A percentile compares a stretch with the other conserved stretches of the same genome.
Evolutionary conservation across 2,113 vertebrate genomes (phyloP).

Genomic region (Dipodomys stephensi): DNA sequence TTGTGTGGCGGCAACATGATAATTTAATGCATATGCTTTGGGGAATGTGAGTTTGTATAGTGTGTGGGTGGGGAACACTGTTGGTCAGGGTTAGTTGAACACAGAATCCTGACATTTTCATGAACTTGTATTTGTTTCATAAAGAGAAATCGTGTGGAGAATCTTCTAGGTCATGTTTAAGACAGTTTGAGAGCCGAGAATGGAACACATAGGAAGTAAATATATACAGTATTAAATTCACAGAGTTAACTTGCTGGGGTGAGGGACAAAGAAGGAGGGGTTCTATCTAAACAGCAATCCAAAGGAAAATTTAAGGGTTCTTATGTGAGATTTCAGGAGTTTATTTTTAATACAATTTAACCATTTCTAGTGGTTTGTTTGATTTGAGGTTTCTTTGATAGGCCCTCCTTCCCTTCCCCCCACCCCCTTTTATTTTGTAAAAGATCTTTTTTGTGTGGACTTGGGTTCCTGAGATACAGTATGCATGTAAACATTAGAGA

Average conservation of each 20-base stretch:
- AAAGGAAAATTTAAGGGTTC: constrained; percentile 59
- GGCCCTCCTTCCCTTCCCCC: constrained; percentile 24
- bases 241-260: background rate
- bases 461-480: constrained; percentile 70
- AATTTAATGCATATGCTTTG: constrained; percentile 79
- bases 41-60: constrained; percentile 68
- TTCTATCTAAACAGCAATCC: constrained; percentile 23
- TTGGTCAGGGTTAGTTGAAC: constrained; percentile 65
- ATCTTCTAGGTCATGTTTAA: constrained; percentile 66
- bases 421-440: background rate
- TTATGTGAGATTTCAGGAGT: constrained; percentile 67
- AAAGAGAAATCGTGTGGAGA: constrained; percentile 63
- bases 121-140: constrained; percentile 75
- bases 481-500: constrained; percentile 70
- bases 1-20: constrained; percentile 68
- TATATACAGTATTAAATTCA: background rate
- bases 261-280: background rate
- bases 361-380: constrained; percentile 72
- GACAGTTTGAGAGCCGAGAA: constrained; percentile 41
- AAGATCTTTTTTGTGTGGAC: constrained; percentile 61
- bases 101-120: constrained; percentile 75
- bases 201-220: constrained; percentile 32
- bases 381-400: constrained; percentile 75
- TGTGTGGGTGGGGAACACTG: constrained; percentile 37
- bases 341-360: constrained; percentile 71